Conservation (phyloP, 2,113 vertebrate species). For the Colius striatus region DNA sequence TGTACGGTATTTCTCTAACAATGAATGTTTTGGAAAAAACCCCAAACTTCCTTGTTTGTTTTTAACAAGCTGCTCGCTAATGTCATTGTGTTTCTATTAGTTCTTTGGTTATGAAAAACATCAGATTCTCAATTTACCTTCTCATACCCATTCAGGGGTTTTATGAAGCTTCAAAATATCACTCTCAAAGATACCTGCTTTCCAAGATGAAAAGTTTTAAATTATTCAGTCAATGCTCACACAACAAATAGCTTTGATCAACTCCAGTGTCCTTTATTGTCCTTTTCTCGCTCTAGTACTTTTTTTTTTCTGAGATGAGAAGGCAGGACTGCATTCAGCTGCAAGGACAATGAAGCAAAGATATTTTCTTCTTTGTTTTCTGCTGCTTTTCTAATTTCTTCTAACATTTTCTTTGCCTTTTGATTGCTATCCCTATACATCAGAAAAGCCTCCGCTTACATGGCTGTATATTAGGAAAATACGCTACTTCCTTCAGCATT, state of each 20-base stretch:
- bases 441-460: background rate
- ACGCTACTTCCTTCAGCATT: background rate
- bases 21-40: conserved; percentile 31
- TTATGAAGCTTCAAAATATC: background rate
- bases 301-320: background rate
- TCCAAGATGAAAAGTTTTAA: background rate
- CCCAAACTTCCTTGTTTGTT: conserved; percentile 47
- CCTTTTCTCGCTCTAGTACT: background rate
- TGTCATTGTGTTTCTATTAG: conserved; percentile 60
- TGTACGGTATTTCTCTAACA: conserved; percentile 48
- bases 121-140: conserved; percentile 26
- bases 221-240: background rate
- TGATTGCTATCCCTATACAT: background rate
- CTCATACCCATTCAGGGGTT: background rate
- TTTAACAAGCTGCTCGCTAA: conserved; percentile 55
- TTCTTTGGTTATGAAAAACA: conserved; percentile 21
- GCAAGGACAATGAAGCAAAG: background rate
- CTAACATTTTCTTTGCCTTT: background rate
- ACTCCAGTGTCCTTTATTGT: background rate
- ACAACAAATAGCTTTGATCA: background rate
- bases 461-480: background rate
- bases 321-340: background rate
- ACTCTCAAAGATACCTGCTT: background rate
- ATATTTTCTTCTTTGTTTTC: background rate
- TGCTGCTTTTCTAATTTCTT: background rate